Evolutionary conservation across 2,797 vertebrate species (phyloP).

Genomic region (Choloepus didactylus): DNA sequence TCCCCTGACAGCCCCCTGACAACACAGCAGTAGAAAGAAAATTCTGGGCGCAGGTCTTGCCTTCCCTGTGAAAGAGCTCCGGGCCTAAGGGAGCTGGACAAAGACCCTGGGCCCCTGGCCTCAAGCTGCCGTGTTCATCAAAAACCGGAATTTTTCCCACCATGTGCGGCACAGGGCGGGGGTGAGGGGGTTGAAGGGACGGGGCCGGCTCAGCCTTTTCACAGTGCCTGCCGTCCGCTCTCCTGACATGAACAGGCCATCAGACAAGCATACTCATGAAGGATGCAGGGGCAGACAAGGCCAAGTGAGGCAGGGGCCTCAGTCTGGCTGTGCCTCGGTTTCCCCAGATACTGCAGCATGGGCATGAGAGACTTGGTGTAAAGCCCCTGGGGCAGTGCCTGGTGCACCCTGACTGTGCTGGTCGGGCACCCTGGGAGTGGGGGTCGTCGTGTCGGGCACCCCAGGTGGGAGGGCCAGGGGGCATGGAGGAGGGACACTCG

Average conservation of each 20-base stretch:
- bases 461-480: not conserved
- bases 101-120: not conserved
- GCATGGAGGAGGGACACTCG: fast-evolving
- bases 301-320: not conserved
- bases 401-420: not conserved
- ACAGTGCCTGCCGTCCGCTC: fast-evolving
- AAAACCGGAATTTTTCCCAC: not conserved
- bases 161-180: fast-evolving
- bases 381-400: too few species aligned
- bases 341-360: not conserved
- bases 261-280: too few species aligned
- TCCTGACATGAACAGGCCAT: not conserved
- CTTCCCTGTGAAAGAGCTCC: not conserved
- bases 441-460: too few species aligned
- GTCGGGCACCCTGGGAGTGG: not conserved
- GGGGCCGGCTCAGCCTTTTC: fast-evolving
- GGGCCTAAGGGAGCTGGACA: not conserved
- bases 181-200: too few species aligned
- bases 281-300: fast-evolving
- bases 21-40: too few species aligned
- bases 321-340: not conserved
- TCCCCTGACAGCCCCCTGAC: not conserved
- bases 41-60: fast-evolving
- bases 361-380: not conserved
- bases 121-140: fast-evolving